Evolutionary conservation across 2,113 vertebrate genomes (phyloP).

Genomic region (Lynx canadensis): DNA sequence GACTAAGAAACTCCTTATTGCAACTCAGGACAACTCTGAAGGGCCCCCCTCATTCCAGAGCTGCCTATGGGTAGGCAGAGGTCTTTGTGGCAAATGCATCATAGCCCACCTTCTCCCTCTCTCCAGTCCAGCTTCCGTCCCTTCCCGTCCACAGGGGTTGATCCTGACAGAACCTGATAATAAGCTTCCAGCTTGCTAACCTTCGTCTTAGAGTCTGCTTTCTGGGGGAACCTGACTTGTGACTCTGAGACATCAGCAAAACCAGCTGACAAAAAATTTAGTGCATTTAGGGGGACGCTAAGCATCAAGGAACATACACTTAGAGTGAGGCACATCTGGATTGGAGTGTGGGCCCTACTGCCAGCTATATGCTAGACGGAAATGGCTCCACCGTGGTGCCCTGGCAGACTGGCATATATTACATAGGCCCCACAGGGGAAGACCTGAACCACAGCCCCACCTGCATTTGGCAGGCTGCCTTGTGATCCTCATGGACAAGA

Average conservation of each 20-base stretch:
- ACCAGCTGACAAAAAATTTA: not conserved
- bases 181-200: not conserved
- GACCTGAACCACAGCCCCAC: too few species aligned
- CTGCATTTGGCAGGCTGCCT: not conserved
- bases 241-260: not conserved
- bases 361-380: not conserved
- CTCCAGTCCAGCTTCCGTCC: fast-evolving
- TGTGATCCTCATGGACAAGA: too few species aligned
- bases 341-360: not conserved
- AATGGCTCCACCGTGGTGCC: not conserved
- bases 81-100: not conserved
- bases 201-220: not conserved
- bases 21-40: not conserved
- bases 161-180: not conserved
- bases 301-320: not conserved
- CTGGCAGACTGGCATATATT: too few species aligned
- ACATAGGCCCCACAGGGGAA: not conserved
- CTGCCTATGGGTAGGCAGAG: not conserved
- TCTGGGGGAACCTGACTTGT: not conserved
- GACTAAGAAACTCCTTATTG: not conserved
- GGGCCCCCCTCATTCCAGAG: not conserved
- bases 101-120: not conserved
- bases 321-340: not conserved
- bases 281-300: not conserved
- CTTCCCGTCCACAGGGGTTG: not conserved